These are phyloP conservation scores for Formica selysi DNA, from an alignment of 1,140 invertebrate species.

Conservation along the genomic window DNA sequence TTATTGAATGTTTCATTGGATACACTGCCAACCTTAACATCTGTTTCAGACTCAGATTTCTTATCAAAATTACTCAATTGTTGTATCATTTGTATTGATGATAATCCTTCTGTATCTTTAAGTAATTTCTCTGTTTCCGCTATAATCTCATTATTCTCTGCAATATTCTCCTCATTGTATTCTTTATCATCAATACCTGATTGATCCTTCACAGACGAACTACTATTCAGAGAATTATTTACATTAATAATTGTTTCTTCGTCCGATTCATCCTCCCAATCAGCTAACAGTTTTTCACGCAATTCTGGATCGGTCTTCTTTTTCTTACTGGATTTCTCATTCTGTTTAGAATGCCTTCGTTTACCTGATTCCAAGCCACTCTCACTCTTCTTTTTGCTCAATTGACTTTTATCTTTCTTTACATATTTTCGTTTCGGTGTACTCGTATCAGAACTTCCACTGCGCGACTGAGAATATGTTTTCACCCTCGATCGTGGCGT, in stretches of 20 bases:
- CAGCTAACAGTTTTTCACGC: slow-evolving; percentile 83
- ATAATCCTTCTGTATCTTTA: slow-evolving; percentile 79
- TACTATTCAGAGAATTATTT: slow-evolving; percentile 53
- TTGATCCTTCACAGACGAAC: slow-evolving; percentile 44
- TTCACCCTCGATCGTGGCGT: slow-evolving; percentile 69
- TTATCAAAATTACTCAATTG: slow-evolving; percentile 52
- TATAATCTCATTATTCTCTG: slow-evolving; percentile 73
- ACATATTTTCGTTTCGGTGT: slow-evolving; percentile 86
- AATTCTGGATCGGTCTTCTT: slow-evolving; percentile 83
- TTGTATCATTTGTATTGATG: slow-evolving; percentile 58
- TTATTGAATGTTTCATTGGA: slow-evolving; percentile 56
- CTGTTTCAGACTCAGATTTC: slow-evolving; percentile 36
- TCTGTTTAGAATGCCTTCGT: slow-evolving; percentile 79
- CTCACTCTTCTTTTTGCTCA: slow-evolving; percentile 75
- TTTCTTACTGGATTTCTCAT: slow-evolving; percentile 81
- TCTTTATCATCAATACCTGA: slow-evolving; percentile 60
- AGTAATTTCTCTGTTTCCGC: slow-evolving; percentile 80
- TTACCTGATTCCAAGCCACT: slow-evolving; percentile 74
- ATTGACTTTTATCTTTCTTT: slow-evolving; percentile 80
- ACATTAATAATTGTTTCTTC: slow-evolving; percentile 73
- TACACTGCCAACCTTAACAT: not conserved
- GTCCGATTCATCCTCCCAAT: slow-evolving; percentile 84
- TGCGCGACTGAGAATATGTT: slow-evolving; percentile 71
- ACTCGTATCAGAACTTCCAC: slow-evolving; percentile 70
- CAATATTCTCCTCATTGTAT: slow-evolving; percentile 39